Evolutionary conservation across 2,797 vertebrate species (phyloP), one percentile per base, ranked within the genome.

Genomic region (Poecile montanus): DNA sequence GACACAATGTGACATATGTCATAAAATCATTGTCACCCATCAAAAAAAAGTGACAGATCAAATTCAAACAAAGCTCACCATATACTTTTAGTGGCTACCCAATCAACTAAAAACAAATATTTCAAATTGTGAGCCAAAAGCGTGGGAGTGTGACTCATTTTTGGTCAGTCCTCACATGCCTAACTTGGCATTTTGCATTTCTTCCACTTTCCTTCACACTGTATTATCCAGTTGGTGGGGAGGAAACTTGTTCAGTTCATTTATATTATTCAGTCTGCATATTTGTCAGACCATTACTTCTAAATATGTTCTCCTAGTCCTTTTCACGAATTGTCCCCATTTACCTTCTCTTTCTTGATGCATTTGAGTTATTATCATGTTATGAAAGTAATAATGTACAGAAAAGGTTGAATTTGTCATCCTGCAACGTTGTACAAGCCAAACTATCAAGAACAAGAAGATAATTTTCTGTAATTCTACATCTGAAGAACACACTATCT

Each of bases 1-100:
- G 85, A 96, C 70, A 85, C 53, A 7, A 44, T 62, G 85, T 92
- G 94, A 86, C 92, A 96, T 48, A 82, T 95, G 92, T 96, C 96
- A 95, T 88, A 87, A 96, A 97, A 95, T 92, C 91, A 94, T 90
- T 96, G 94, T 88, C 89, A 83, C 83, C 80, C 91, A 73, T 94
- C 89, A 91, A 89, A 92, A 93, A 88, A 85, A 92, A 80, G 74
- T 96, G 96, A 94, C 85, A 97, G 88, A 89, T 95, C 74, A 72
- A 87, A 95, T 93, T 84, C 90, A 92, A 91, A 67, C 84, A 89
- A 89, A 88, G 36, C 73, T 89, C 70, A 68, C 88, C 71, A 50
- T 67, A 72, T 27, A 77, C 54, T 95, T 96, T 94, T 91, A 81
- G 75, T 92, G 94, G 89, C 89, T 95, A 96, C 71, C 72, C 87